Evolutionary conservation across 2,113 vertebrate species (phyloP), one percentile per base, ranked within the genome.

Genomic region (Myotis brandtii): DNA sequence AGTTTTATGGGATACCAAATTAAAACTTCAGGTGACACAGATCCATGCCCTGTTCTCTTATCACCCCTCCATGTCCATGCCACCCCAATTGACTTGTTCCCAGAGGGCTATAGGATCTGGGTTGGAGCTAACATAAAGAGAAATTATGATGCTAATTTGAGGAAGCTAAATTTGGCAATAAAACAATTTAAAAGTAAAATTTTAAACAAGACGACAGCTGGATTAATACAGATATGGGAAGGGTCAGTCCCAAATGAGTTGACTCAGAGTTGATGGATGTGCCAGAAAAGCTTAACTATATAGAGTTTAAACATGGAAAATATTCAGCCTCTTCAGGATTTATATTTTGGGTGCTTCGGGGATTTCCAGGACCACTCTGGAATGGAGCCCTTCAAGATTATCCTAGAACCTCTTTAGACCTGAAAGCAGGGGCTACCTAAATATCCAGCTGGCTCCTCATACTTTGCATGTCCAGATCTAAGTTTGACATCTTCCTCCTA

Each of bases 131-230:
- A 43, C 32, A 75, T 40, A 54, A 54, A 81, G 27, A 80, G 30
- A 89, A 95, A 86, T 62, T 20, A 27, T 12, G 9, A 72, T 67
- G 25, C 40, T 89, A 70, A 93, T 79, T 59, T 91, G 64, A 81
- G 56, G 40, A 64, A 32, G 52, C 86, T 96, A 91, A 76, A 86
- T 89, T 54, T 89, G 54, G 56, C 69, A 46, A 84, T 85, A 52
- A 72, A 86, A 76, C 5, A 80, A 89, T 64, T 95, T 89, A 56
- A 85, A 84, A 91, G 86, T 73, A 69, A 91, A 93, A 87, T 84
- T 73, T 67, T 30, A 62, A 93, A 67, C 16, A 67, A 64, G 46
- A 21, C 43, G 25, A 67, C 34, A 80, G 50, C 77, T 80, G 46
- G 59, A 82, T 88, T 88, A 73, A 85, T 75, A 86, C 30, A 89